Evolutionary conservation across 2,113 vertebrate genomes (phyloP).

Genomic region (Ammodytes dubius): DNA sequence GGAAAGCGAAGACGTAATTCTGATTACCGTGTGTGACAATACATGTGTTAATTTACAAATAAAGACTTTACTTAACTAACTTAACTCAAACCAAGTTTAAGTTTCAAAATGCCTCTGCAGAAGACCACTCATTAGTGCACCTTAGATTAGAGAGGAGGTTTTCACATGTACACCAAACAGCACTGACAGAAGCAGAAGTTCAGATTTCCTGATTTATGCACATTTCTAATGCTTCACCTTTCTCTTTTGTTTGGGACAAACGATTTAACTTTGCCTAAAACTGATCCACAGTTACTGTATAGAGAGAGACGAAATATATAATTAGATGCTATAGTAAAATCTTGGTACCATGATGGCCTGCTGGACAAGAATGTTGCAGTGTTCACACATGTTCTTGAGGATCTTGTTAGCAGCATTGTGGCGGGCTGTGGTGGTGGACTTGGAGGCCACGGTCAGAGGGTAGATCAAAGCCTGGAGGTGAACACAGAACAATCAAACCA

Average conservation of each 20-base stretch:
- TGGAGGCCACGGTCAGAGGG: conserved; percentile 97
- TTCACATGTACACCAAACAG: not conserved
- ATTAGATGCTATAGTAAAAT: not conserved
- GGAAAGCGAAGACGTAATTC: too few species aligned
- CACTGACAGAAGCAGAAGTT: not conserved
- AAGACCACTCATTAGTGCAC: not conserved
- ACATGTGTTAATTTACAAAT: too few species aligned
- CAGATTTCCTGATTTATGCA: not conserved
- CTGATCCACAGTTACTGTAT: not conserved
- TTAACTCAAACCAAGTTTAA: not conserved
- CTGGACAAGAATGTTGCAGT: conserved; percentile 97
- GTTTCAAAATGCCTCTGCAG: not conserved
- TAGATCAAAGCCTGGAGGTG: conserved; percentile 94
- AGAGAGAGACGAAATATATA: too few species aligned
- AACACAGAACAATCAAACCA: not conserved
- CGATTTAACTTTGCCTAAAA: not conserved
- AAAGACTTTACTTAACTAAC: too few species aligned
- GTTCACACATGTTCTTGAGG: conserved; percentile 99
- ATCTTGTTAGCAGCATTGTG: conserved; percentile 99
- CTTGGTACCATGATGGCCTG: conserved; percentile 97
- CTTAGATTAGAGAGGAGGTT: not conserved
- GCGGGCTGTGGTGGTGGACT: conserved; percentile 97
- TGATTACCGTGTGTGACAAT: too few species aligned
- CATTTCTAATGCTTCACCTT: not conserved
- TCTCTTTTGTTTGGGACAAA: not conserved